These are phyloP conservation scores for Eriosoma lanigerum DNA, from an alignment of 1,140 invertebrate species.

Conservation along the genomic window DNA sequence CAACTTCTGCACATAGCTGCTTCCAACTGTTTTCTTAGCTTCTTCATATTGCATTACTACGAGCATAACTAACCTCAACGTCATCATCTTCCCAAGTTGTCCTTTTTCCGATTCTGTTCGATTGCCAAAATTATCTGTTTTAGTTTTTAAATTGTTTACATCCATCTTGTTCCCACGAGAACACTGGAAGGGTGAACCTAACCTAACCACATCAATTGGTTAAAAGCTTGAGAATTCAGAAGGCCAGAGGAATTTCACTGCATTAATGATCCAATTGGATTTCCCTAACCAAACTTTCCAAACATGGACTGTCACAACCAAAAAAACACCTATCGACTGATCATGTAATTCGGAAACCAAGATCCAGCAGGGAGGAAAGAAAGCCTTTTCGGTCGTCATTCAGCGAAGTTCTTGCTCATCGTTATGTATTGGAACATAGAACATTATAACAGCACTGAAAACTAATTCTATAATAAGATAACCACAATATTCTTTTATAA, in stretches of 20 bases:
- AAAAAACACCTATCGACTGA: slow-evolving; percentile 10
- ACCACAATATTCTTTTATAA: too few species aligned
- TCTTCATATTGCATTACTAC: neutral
- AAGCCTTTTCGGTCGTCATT: neutral
- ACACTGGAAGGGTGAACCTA: neutral
- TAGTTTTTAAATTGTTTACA: too few species aligned
- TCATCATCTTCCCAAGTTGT: too few species aligned
- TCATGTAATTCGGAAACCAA: slow-evolving; percentile 23
- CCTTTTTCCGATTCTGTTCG: too few species aligned
- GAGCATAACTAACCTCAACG: too few species aligned
- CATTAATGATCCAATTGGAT: slow-evolving; percentile 16
- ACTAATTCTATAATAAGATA: too few species aligned
- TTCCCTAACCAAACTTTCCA: neutral
- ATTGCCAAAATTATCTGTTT: too few species aligned
- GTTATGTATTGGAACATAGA: neutral
- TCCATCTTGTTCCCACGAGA: too few species aligned
- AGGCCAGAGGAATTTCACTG: neutral
- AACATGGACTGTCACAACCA: neutral
- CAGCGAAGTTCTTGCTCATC: neutral
- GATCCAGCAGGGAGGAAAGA: neutral
- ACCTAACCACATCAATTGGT: neutral
- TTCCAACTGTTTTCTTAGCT: neutral
- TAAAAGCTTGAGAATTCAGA: slow-evolving; percentile 10
- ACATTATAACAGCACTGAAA: neutral
- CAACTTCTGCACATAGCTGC: neutral